Evolutionary conservation across 2,113 vertebrate genomes (phyloP).

Genomic region (Meles meles): DNA sequence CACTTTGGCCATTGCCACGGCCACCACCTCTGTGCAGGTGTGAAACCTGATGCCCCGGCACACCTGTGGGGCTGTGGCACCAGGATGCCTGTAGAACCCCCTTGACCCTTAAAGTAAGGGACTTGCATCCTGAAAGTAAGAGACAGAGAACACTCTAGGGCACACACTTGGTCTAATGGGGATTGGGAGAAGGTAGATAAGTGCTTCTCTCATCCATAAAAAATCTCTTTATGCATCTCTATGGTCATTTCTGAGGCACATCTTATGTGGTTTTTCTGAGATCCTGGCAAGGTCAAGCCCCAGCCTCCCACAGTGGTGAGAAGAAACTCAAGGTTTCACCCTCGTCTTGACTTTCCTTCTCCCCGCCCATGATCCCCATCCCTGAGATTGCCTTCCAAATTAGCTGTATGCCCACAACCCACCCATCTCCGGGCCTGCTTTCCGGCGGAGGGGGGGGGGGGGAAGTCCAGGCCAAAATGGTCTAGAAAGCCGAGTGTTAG

Average conservation of each 20-base stretch:
- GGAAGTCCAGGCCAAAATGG: neutral
- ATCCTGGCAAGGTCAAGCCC: neutral
- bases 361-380: rapidly evolving
- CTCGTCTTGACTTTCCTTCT: neutral
- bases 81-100: neutral
- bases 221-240: neutral
- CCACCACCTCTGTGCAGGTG: neutral
- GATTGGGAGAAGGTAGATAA: neutral
- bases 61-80: neutral
- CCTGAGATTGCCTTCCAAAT: neutral
- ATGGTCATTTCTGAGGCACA: neutral
- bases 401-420: neutral
- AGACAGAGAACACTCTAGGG: neutral
- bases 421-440: neutral
- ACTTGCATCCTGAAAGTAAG: neutral
- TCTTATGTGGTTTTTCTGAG: neutral
- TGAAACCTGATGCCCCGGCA: neutral
- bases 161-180: neutral
- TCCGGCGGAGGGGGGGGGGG: no score
- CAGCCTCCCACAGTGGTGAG: neutral
- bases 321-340: neutral
- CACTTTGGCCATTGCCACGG: neutral
- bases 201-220: neutral
- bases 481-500: neutral
- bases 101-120: neutral